These are phyloP conservation scores for Phalloptychus januarius DNA, from an alignment of 2,797 vertebrate species.

Conservation along the genomic window DNA sequence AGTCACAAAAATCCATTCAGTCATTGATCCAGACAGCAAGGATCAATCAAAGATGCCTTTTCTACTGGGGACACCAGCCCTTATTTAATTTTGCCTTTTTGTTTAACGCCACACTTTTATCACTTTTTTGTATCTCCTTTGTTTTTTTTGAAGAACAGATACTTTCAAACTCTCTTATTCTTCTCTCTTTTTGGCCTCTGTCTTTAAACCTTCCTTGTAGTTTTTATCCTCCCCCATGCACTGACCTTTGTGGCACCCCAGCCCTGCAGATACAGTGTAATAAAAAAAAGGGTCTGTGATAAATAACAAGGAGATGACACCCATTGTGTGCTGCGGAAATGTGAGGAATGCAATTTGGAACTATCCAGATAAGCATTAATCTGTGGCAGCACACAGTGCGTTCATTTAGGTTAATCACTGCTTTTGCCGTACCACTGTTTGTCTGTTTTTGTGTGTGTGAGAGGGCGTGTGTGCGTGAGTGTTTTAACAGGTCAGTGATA, in stretches of 20 bases:
- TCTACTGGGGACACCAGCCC: background rate
- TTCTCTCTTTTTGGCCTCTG: constrained; percentile 36
- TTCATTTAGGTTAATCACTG: constrained; percentile 18
- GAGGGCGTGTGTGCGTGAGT: background rate
- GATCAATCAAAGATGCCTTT: constrained; percentile 39
- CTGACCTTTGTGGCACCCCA: constrained; percentile 50
- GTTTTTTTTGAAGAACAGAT: background rate
- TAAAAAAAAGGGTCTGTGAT: constrained; percentile 49
- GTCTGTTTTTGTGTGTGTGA: constrained; percentile 1
- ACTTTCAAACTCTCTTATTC: background rate
- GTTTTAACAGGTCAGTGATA: constrained; percentile 52
- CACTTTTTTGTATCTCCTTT: background rate
- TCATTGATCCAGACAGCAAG: constrained; percentile 57
- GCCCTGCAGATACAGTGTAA: constrained; percentile 58
- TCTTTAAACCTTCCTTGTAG: constrained; percentile 26
- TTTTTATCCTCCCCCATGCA: constrained; percentile 17
- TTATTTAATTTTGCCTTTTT: background rate
- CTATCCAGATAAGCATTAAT: constrained; percentile 61
- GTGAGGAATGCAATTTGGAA: constrained; percentile 59
- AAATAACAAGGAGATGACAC: constrained; percentile 56
- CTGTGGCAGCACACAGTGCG: constrained; percentile 4
- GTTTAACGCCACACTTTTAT: background rate
- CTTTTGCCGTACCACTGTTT: constrained; percentile 1
- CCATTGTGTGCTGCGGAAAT: constrained; percentile 60
- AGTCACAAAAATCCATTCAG: constrained; percentile 51